Evolutionary conservation across 2,797 vertebrate species (phyloP).

Genomic region (Schizothorax lantsangensis): DNA sequence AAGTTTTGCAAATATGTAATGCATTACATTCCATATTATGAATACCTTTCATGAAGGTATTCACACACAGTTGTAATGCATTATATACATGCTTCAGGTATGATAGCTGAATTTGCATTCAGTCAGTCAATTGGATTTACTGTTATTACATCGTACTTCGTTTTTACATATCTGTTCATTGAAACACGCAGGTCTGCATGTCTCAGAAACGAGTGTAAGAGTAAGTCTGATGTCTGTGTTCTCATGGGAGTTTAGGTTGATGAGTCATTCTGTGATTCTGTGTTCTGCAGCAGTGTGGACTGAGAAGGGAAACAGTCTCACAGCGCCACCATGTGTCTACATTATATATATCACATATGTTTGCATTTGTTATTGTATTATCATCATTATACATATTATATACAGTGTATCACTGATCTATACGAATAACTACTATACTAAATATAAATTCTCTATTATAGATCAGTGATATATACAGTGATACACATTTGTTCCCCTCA

Average conservation of each 20-base stretch:
- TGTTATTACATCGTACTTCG: neutral
- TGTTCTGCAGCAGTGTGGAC: slow-evolving; percentile 22
- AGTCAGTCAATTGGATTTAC: neutral
- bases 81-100: neutral
- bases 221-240: slow-evolving; percentile 42
- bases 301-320: slow-evolving; percentile 14
- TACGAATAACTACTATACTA: too few species aligned
- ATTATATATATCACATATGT: neutral
- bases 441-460: too few species aligned
- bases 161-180: neutral
- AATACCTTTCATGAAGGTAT: neutral
- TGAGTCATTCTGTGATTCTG: slow-evolving; percentile 55
- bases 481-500: too few species aligned
- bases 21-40: neutral
- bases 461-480: too few species aligned
- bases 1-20: neutral
- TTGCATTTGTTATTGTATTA: neutral
- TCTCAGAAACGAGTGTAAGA: neutral
- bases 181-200: neutral
- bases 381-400: neutral
- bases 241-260: slow-evolving; percentile 46
- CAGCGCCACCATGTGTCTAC: slow-evolving; percentile 47
- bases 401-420: too few species aligned
- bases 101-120: neutral
- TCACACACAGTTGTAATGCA: neutral